These are phyloP conservation scores for Thymelicus sylvestris DNA, from an alignment of 2,888 invertebrate species.

Conservation along the genomic window DNA sequence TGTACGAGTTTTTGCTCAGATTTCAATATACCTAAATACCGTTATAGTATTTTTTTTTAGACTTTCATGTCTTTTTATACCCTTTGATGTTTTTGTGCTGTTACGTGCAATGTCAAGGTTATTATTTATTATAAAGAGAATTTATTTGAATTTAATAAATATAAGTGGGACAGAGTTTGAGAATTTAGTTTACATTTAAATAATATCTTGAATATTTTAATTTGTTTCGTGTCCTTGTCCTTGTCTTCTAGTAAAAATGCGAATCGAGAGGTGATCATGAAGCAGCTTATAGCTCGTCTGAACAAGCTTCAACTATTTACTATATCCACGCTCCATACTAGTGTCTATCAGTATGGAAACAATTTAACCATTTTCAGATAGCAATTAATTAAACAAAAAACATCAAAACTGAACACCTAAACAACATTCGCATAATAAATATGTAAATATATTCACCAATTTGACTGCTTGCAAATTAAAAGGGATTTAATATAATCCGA, in stretches of 20 bases:
- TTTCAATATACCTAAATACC: constrained; percentile 7
- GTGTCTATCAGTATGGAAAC: too few relatives aligned
- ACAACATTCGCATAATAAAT: too few relatives aligned
- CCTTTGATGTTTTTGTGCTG: constrained; percentile 14
- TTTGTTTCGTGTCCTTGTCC: too few relatives aligned
- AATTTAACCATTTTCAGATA: too few relatives aligned
- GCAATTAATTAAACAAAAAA: not conserved
- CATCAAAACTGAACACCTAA: not conserved
- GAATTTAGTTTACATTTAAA: too few relatives aligned
- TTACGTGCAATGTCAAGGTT: constrained; percentile 34
- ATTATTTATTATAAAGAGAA: constrained; percentile 9
- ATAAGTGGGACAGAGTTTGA: not conserved
- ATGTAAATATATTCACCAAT: not conserved
- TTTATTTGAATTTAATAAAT: constrained; percentile 21
- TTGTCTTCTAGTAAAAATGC: too few relatives aligned
- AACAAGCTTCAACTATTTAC: too few relatives aligned
- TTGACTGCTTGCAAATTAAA: constrained; percentile 1
- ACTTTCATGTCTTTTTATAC: constrained; percentile 20
- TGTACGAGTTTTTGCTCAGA: constrained; percentile 7
- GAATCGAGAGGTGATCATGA: too few relatives aligned
- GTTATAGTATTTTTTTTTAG: constrained; percentile 23
- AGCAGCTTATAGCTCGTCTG: too few relatives aligned
- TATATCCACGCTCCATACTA: too few relatives aligned
- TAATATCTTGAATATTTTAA: too few relatives aligned
- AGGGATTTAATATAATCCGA: constrained; percentile 7